Conservation (phyloP, 2,113 vertebrate genomes). For the Labrus mixtus region DNA sequence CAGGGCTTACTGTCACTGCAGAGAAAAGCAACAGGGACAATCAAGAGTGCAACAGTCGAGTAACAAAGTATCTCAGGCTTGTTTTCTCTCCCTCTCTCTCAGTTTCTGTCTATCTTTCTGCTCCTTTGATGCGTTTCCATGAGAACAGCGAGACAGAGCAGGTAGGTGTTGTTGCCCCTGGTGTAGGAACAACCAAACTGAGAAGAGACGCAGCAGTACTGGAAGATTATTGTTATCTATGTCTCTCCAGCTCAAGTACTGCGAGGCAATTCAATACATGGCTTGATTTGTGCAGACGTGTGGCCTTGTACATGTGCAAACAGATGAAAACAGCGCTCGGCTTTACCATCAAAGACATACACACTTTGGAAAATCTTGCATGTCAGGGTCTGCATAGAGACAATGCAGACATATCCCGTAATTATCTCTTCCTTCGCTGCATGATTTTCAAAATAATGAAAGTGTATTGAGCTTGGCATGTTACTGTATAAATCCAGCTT, state of each 20-base stretch:
- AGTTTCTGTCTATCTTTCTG: slow-evolving; percentile 50
- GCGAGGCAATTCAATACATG: slow-evolving; percentile 14
- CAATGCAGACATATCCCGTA: not conserved
- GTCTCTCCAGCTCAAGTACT: slow-evolving; percentile 39
- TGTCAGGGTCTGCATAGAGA: not conserved
- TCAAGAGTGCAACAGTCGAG: slow-evolving; percentile 52
- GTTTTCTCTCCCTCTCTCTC: slow-evolving; percentile 19
- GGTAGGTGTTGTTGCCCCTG: slow-evolving; percentile 71
- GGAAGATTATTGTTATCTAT: slow-evolving; percentile 55
- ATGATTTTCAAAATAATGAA: not conserved
- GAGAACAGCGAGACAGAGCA: slow-evolving; percentile 72
- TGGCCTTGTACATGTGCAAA: slow-evolving; percentile 7
- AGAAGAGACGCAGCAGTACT: slow-evolving; percentile 47
- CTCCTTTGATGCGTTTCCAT: slow-evolving; percentile 78
- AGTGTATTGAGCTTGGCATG: not conserved
- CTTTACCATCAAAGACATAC: not conserved
- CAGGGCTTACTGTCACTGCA: slow-evolving; percentile 50
- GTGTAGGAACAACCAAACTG: slow-evolving; percentile 62
- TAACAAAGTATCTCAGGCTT: slow-evolving; percentile 52
- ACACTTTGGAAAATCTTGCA: not conserved
- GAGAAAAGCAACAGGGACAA: slow-evolving; percentile 58
- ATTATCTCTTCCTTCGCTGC: slow-evolving; percentile 1
- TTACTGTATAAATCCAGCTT: not conserved
- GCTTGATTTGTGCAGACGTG: slow-evolving; percentile 11
- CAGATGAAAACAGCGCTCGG: not conserved